These are phyloP conservation scores for Drosophila bocqueti DNA, from an alignment of 1,140 invertebrate species.

Conservation along the genomic window DNA sequence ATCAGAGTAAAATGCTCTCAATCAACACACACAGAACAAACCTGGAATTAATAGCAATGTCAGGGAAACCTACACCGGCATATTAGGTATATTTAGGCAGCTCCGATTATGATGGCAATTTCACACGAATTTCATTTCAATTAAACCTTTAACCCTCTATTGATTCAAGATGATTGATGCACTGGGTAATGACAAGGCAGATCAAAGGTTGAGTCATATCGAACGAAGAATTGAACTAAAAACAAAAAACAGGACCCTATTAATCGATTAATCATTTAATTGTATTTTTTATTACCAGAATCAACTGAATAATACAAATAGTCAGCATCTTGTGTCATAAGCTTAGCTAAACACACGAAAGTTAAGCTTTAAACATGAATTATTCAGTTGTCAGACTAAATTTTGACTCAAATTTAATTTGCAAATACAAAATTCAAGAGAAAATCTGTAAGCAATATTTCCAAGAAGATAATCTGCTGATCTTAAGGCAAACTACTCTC, in stretches of 20 bases:
- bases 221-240: background rate
- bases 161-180: conserved; percentile 14
- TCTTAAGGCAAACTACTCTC: background rate
- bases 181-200: background rate
- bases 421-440: conserved; percentile 1
- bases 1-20: conserved; percentile 16
- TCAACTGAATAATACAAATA: too few species aligned
- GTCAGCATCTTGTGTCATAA: too few species aligned
- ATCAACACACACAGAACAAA: background rate
- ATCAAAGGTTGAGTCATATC: background rate
- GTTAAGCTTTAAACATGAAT: background rate
- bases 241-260: background rate
- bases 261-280: too few species aligned
- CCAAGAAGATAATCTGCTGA: conserved; percentile 11
- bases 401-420: background rate
- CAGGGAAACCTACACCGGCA: background rate
- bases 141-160: background rate
- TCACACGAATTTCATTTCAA: conserved; percentile 15
- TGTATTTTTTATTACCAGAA: too few species aligned
- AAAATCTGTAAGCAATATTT: background rate
- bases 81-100: background rate
- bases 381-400: background rate
- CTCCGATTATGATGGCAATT: conserved; percentile 11
- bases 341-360: background rate
- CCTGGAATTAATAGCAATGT: background rate